Conservation (phyloP, 2,888 invertebrate species). For the Mylabris sibirica region DNA sequence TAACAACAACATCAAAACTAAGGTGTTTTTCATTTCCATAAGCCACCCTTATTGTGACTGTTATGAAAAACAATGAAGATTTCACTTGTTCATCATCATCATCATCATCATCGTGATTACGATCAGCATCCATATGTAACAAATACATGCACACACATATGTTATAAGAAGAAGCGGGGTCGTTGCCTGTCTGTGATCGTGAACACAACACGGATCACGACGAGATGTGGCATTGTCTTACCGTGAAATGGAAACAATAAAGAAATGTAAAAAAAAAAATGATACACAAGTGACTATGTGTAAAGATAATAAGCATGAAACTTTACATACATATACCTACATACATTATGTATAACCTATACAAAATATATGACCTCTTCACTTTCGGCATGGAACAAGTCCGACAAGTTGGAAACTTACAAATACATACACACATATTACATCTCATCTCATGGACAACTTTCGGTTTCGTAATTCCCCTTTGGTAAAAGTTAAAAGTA, state of each 20-base stretch:
- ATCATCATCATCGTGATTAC: not conserved
- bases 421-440: not conserved
- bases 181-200: constrained; percentile 53
- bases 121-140: not conserved
- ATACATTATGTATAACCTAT: not conserved
- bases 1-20: not conserved
- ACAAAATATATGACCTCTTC: constrained; percentile 3
- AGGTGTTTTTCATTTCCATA: not conserved
- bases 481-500: not conserved
- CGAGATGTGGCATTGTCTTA: constrained; percentile 45
- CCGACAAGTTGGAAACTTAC: not conserved
- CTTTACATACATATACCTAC: not conserved
- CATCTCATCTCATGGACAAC: not conserved
- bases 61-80: not conserved
- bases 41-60: not conserved
- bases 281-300: not conserved
- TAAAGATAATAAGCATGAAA: not conserved
- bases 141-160: not conserved
- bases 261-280: not conserved
- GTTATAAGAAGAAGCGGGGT: constrained; percentile 36
- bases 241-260: constrained; percentile 1
- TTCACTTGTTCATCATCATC: not conserved
- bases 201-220: constrained; percentile 52
- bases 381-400: constrained; percentile 12
- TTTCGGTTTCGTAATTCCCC: constrained; percentile 8